These are phyloP conservation scores for Ceyx margarethae DNA, from an alignment of 2,113 vertebrate genomes.

Conservation along the genomic window DNA sequence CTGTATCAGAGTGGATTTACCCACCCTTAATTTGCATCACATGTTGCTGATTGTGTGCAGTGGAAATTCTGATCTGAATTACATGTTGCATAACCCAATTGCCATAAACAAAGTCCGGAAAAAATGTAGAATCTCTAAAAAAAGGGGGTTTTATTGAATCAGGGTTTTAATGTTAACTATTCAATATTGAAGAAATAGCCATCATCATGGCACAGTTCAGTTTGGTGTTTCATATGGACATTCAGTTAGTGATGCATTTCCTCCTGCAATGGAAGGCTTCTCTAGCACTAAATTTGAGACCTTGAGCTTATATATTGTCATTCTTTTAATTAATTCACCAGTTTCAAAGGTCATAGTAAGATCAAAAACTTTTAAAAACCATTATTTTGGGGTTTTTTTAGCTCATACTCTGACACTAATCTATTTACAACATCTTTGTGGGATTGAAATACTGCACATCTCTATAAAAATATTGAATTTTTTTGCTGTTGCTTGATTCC, in stretches of 20 bases:
- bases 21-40: slow-evolving; percentile 33
- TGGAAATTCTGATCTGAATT: slow-evolving; percentile 44
- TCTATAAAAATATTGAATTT: background rate
- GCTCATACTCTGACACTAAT: background rate
- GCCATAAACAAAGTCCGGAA: background rate
- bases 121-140: background rate
- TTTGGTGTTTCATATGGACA: background rate
- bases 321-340: slow-evolving; percentile 27
- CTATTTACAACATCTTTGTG: slow-evolving; percentile 19
- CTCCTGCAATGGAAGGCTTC: background rate
- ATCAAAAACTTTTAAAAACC: slow-evolving; percentile 35
- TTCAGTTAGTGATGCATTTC: background rate
- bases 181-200: background rate
- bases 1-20: background rate
- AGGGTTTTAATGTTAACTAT: background rate
- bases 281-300: slow-evolving; percentile 11
- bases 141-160: background rate
- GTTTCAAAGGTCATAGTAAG: slow-evolving; percentile 13
- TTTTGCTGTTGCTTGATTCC: background rate
- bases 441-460: slow-evolving; percentile 26
- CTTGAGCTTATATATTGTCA: background rate
- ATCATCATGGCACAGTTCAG: background rate
- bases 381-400: slow-evolving; percentile 33
- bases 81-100: background rate
- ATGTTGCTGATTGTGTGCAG: background rate